Percentiles rank a stretch among this genome's conserved stretches.
phyloP scores from a whole-genome alignment of 2,113 vertebrate genomes.

The Neofelis nebulosa region DNA sequence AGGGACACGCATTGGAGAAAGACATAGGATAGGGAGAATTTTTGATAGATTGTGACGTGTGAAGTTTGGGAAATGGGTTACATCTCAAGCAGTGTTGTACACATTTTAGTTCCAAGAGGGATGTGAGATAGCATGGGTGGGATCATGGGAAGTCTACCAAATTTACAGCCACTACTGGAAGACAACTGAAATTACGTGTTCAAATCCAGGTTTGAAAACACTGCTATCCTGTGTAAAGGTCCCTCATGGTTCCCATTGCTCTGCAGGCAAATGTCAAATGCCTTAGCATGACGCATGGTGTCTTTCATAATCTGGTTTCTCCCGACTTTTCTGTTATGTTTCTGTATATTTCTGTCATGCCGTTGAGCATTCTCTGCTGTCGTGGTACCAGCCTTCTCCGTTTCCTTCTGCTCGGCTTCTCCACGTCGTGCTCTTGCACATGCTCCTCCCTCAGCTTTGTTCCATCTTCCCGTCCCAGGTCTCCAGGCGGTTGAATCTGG shows the following conservation, averaged over 20 bases:
- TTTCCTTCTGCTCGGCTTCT: not conserved
- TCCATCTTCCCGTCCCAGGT: not conserved
- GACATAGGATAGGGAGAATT: not conserved
- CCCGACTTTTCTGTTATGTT: not conserved
- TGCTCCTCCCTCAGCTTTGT: not conserved
- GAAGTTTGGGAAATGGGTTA: not conserved
- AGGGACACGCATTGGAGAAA: not conserved
- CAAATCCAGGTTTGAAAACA: not conserved
- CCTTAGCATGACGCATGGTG: accelerated
- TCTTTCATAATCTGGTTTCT: not conserved
- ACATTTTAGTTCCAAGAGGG: not conserved
- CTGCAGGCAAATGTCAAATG: not conserved
- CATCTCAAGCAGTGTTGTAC: not conserved
- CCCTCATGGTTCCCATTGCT: not conserved
- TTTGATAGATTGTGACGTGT: not conserved
- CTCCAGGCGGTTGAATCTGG: not conserved
- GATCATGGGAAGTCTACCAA: not conserved
- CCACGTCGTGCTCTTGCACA: not conserved
- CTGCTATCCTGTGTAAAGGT: not conserved
- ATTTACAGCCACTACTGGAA: not conserved
- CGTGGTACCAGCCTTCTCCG: not conserved
- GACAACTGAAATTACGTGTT: not conserved
- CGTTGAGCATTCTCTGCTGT: not conserved
- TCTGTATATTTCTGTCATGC: not conserved
- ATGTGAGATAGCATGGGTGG: not conserved